Base-by-base conservation (phyloP, 2,888 invertebrate species). In the Drosophila aldrichi region DNA sequence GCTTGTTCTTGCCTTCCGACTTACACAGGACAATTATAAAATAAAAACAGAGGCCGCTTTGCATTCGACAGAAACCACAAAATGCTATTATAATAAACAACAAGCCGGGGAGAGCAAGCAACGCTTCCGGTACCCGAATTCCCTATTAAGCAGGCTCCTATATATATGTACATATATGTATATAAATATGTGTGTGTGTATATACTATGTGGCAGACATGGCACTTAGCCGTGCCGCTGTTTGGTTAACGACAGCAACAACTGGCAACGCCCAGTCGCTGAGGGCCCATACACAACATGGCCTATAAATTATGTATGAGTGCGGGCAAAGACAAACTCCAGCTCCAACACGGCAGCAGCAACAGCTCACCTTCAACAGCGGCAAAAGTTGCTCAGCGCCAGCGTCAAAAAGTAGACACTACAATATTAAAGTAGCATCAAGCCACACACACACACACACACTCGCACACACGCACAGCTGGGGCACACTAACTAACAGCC, bases 51-150 rank as follows among this genome's bases (percentile, higher is more conserved):
- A 76, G 70, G 68, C 79, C 43, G 60, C 70, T 73, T 72, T 67
- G 49, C 68, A 58, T 80, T 68, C 65, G 67, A 63, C 54, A 61
- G 71, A 76, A 86, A 77, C 84, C 84, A 70, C 83, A 76, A 88
- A 88, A 82, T 77, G 83, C 87, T 88, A 88, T 86, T 85, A 85
- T 86, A 86, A 82, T 88, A 88, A 85, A 86, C 83, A 85, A 85
- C 48, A 69, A 72, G 29, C 48, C 16, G 38, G 29, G 58, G 7
- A 9, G 48, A 40, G 38, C 9, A 10, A 29, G 10, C n/a, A n/a
- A 14, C 71, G 74, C 81, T 87, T 89, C 87, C 87, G 87, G 77
- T 48, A 54, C 57, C 61, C 48, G 43, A 51, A 29, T 41, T 41
- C 46, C 22, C 22, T 49, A 41, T 60, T 51, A 48, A 36, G 34